phyloP scores from a whole-genome alignment of 2,113 vertebrate genomes.

The Heterotilapia buettikoferi region DNA sequence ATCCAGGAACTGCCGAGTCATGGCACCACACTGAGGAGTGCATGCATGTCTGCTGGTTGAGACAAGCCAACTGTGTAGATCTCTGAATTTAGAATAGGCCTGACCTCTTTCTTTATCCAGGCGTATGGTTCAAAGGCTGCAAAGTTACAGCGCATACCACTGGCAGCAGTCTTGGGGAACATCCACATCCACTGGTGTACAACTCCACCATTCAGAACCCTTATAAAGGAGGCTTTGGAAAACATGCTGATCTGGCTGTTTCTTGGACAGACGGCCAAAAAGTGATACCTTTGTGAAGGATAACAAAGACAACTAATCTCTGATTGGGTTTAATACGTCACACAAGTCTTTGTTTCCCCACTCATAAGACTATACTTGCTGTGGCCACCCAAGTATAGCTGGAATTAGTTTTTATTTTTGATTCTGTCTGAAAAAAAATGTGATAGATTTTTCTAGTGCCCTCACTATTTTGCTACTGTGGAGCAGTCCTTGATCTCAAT shows the following conservation, averaged over 20 bases:
- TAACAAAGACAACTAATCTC: background rate
- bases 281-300: background rate
- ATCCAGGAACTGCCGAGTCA: slow-evolving; percentile 28
- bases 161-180: slow-evolving; percentile 6
- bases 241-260: background rate
- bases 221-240: background rate
- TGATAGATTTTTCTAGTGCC: background rate
- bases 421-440: background rate
- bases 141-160: slow-evolving; percentile 17
- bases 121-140: slow-evolving; percentile 23
- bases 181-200: background rate
- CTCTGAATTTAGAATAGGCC: slow-evolving; percentile 33
- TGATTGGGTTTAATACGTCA: background rate
- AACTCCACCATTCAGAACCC: background rate
- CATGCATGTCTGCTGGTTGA: background rate
- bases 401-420: background rate
- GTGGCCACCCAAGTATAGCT: background rate
- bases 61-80: background rate
- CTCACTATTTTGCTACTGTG: background rate
- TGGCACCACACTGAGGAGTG: background rate
- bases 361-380: background rate
- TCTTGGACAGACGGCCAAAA: background rate
- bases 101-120: slow-evolving; percentile 22
- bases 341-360: background rate
- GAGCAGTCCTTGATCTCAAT: background rate